Base-by-base conservation (phyloP, 2,888 invertebrate species). In the Laspeyria flexula region DNA sequence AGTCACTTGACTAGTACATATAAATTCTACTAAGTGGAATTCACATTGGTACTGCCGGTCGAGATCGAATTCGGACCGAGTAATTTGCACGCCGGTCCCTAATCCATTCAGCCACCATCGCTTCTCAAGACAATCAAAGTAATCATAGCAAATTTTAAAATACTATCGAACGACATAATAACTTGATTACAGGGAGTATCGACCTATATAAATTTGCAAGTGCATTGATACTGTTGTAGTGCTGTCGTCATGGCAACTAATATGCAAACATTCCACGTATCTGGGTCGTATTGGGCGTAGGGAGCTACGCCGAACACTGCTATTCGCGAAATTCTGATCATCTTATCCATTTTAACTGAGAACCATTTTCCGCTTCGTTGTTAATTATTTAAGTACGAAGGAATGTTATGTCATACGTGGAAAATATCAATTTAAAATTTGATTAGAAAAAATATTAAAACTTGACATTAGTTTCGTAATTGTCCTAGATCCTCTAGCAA, bases 231-330 rank as follows among this genome's bases (percentile, higher is more conserved):
- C 34, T 34, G 38, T 49, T 45, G 42, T 46, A 43, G 34, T 12
- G 35, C 34, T 31, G 43, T 69, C 27, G 66, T 71, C 84, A 87
- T 88, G 75, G 84, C 75, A 85, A 88, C 88, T 65, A 65, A 47
- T 64, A 62, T 57, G 72, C 82, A 87, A 89, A 89, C 88, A 89
- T 84, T 85, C 80, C 76, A 43, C 39, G 64, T 58, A 84, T 73
- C 75, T 81, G 65, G 82, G 83, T 81, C 85, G 72, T 59, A 71
- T 80, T 64, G 82, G 83, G 81, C 85, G 72, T 58, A 71, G 73
- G 31, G 72, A 64, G 63, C 18, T 18, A 47, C 21, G 54, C 54
- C 43, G 71, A 55, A 59, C 49, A 54, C 51, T 51, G 59, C 47
- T 62, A 71, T 73, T 71, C 60, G 73, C 72, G 71, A 77, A 77